Evolutionary conservation across 2,113 vertebrate genomes (phyloP), one percentile per base, ranked within the genome.

Genomic region (Oriolus oriolus): DNA sequence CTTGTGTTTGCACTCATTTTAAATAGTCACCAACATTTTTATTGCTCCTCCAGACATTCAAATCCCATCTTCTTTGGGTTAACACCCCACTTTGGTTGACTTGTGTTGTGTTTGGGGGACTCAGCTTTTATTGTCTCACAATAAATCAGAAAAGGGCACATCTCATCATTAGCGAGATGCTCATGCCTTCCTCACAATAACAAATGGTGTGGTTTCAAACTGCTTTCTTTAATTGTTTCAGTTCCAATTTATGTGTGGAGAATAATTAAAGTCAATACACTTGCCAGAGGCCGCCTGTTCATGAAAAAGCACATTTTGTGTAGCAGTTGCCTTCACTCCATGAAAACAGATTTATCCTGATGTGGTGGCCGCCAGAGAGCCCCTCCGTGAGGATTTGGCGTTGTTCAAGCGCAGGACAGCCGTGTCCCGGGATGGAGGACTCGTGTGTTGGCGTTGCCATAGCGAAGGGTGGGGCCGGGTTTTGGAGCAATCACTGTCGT

Each of bases 141-240:
- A 57, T n/a, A 69, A 60, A 74, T 45, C 8, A 41, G 50, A 50
- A 28, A 57, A 35, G 30, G 8, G 37, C 61, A 31, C 54, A 83
- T 39, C 50, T 90, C 73, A 74, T 54, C 75, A 76, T 39, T 75
- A 90, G 80, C 75, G 47, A 80, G 68, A 65, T 88, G 70, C 75
- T 89, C 71, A 11, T 37, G 54, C 41, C 59, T 74, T 77, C 66
- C 75, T 84, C 87, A 23, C 59, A 61, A 63, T 30, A 89, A 87
- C 87, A 94, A 94, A 54, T 20, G 53, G 5, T 73, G 80, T 65
- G 87, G 90, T 89, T 96, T 94, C 68, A 44, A 88, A 61, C 93
- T n/a, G 75, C 8, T 74, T 66, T 76, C 8, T 74, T 66, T 76
- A 73, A 92, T 79, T 79, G 49, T 96, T 96, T 94, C 91, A 88